Evolutionary conservation across 2,797 vertebrate genomes (phyloP), one percentile per base, ranked within the genome.

Genomic region (Acestrorhynchus altus): DNA sequence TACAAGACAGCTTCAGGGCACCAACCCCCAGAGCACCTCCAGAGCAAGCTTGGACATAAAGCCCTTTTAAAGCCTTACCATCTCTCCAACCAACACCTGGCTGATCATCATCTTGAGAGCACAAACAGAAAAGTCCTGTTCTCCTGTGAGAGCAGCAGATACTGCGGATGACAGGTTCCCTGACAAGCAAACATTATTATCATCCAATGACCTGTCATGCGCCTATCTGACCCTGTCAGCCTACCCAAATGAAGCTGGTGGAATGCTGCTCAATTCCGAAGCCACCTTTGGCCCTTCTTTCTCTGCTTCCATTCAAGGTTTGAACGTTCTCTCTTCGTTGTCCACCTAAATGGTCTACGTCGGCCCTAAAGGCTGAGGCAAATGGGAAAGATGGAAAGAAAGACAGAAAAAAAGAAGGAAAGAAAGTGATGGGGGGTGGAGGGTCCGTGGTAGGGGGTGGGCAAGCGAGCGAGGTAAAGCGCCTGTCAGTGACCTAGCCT

Each of bases 401-500:
- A 22, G 68, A n/a, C n/a, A n/a, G n/a, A n/a, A n/a, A n/a, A n/a
- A n/a, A 67, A 67, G 65, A 12, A 44, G 18, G 7, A 76, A 44
- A 51, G 40, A 28, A 24, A 72, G 57, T 31, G 56, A 5, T 18
- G 56, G 24, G 24, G 7, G 7, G 0, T 7, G 56, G 20, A 20
- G 8, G 31, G 12, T 35, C 6, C 6, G 31, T 2, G 31, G 31
- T 35, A 20, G 18, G 16, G 72, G 20, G 57, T 61, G 44, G 26
- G 11, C 54, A 57, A 57, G 54, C 74, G 67, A 66, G 63, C 72
- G 79, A 83, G 88, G 78, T 72, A 86, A 88, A 85, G 74, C 52
- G 73, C 74, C 83, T 69, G 81, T 88, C 88, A 88, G 86, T 86
- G 77, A 82, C 83, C 72, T 64, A 72, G 76, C 75, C 82, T 69